Evolutionary conservation across 2,888 invertebrate species (phyloP), one percentile per base, ranked within the genome.

Genomic region (Sialis lutaria): DNA sequence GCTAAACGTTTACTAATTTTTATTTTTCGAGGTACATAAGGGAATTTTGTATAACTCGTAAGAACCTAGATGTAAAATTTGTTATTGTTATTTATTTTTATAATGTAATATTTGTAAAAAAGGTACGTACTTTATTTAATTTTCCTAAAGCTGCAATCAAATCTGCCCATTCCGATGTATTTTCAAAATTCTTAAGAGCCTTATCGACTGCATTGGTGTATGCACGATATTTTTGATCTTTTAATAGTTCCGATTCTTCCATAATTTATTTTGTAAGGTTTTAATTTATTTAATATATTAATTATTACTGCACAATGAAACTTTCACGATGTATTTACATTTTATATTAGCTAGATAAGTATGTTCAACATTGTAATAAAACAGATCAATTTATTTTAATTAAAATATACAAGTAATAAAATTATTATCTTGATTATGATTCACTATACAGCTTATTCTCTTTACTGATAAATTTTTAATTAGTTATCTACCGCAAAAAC

Each of bases 91-190:
- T 47, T n/a, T 42, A 33, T 43, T 40, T 45, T 52, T 46, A 45
- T 41, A 48, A 12, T 47, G 37, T n/a, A 13, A 44, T 40, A 46
- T 7, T 37, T 7, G 4, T 37, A 6, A 46, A 49, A 42, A 45
- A 53, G 4, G 22, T 4, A 22, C 56, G 54, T 67, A 87, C 90
- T 75, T 91, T 91, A 63, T 87, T 88, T 34, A 92, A 71, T 66
- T 91, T 91, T 44, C 84, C 87, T 33, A 93, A 67, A 5, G 90
- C 89, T 47, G 88, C 82, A 57, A 93, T 92, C 45, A 92, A 70
- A 67, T 93, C 92, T 48, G 91, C 88, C 92, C 92, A 92, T 74
- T 92, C 91, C 56, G 85, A 85, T n/a, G 90, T 88, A 60, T 84
- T 85, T 59, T 93, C 92, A 67, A 92, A 93, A 64, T 80, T 85